Percentiles rank a stretch among this genome's conserved stretches.
phyloP scores from a whole-genome alignment of 2,888 invertebrate species.

The Machimus atricapillus region DNA sequence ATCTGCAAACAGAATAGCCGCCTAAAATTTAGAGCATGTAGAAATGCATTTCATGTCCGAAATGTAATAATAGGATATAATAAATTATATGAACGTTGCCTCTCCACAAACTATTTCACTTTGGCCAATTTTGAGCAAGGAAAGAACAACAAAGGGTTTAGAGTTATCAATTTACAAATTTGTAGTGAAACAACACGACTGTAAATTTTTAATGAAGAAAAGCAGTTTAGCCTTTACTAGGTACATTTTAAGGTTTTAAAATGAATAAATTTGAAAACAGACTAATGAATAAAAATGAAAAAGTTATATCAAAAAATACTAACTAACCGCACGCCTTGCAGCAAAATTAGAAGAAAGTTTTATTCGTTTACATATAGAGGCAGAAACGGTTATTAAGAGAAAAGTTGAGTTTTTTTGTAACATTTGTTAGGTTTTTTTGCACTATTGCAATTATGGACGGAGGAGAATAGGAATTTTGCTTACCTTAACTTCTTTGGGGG shows the following conservation, averaged over 20 bases:
- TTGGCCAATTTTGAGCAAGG: neutral
- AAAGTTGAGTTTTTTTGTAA: neutral
- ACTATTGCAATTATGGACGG: neutral
- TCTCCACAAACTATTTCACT: neutral
- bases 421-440: neutral
- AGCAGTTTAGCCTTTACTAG: neutral
- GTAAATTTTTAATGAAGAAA: neutral
- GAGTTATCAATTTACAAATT: neutral
- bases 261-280: neutral
- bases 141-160: neutral
- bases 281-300: neutral
- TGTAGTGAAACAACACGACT: neutral
- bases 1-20: neutral
- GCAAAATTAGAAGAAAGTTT: conserved; percentile 26
- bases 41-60: neutral
- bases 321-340: conserved; percentile 44
- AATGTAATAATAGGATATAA: neutral
- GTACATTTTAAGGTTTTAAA: neutral
- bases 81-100: neutral
- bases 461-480: conserved; percentile 10
- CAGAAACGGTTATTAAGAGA: neutral
- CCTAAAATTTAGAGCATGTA: neutral
- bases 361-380: neutral
- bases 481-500: conserved; percentile 60
- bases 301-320: conserved; percentile 25